Evolutionary conservation across 2,888 invertebrate species (phyloP).

Genomic region (Sylvicola cinctus): DNA sequence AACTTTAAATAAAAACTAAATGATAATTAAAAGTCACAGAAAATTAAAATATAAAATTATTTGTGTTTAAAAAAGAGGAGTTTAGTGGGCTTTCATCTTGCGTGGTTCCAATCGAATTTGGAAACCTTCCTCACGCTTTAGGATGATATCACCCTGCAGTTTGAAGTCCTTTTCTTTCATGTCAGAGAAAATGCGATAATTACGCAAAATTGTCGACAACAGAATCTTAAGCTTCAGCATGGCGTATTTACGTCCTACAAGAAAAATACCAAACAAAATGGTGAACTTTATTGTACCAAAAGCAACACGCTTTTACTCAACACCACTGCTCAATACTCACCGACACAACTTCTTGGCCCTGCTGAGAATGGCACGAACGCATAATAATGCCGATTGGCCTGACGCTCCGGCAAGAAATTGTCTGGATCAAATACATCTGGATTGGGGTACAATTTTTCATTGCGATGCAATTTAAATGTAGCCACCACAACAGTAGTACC

Average conservation of each 20-base stretch:
- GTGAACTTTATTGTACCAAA: too few species aligned
- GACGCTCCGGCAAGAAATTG: conserved; percentile 63
- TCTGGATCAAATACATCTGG: conserved; percentile 64
- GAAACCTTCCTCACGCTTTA: conserved; percentile 59
- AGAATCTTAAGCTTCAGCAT: conserved; percentile 62
- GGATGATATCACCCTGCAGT: conserved; percentile 54
- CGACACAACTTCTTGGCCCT: conserved; percentile 61
- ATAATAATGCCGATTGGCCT: conserved; percentile 58
- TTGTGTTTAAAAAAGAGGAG: neutral
- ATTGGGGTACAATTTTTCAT: conserved; percentile 50
- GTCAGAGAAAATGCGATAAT: conserved; percentile 48
- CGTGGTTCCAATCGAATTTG: conserved; percentile 49
- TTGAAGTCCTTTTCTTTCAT: conserved; percentile 45
- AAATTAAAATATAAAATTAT: too few species aligned
- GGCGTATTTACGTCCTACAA: conserved; percentile 54
- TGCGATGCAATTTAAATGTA: conserved; percentile 47
- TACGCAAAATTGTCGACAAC: conserved; percentile 51
- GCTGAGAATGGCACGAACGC: conserved; percentile 67
- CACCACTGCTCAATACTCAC: conserved; percentile 29
- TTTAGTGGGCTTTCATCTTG: conserved; percentile 15
- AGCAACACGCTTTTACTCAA: too few species aligned
- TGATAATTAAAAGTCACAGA: too few species aligned
- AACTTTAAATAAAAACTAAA: too few species aligned
- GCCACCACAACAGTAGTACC: conserved; percentile 47
- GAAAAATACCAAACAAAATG: too few species aligned